A percentile compares a stretch with the other conserved stretches of the same genome.
These are phyloP conservation scores for Caloenas nicobarica DNA, from an alignment of 2,113 vertebrate species.

Conservation along the genomic window DNA sequence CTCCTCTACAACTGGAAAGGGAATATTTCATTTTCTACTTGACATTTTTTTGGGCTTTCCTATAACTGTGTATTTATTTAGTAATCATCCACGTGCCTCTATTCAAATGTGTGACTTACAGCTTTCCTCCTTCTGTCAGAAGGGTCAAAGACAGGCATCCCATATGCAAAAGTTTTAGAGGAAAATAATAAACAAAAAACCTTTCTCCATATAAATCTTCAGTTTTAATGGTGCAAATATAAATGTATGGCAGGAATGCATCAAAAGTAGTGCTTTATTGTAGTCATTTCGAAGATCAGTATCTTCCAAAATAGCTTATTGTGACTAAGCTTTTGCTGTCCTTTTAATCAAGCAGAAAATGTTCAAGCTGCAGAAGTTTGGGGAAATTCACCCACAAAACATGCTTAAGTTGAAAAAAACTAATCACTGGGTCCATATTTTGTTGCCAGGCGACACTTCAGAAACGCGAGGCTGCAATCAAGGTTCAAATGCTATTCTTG, in stretches of 20 bases:
- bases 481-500: constrained; percentile 1
- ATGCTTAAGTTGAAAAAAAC: neutral
- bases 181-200: neutral
- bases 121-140: neutral
- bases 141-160: neutral
- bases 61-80: neutral
- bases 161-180: neutral
- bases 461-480: constrained; percentile 1
- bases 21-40: neutral
- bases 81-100: neutral
- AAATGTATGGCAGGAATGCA: neutral
- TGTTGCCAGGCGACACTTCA: constrained; percentile 25
- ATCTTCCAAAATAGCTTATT: constrained; percentile 24
- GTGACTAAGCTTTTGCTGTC: neutral
- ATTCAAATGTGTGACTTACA: neutral
- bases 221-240: neutral
- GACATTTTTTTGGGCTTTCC: neutral
- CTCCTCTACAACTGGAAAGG: neutral
- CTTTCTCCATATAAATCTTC: neutral
- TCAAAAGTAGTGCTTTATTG: neutral
- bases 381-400: constrained; percentile 2
- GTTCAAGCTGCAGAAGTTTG: neutral
- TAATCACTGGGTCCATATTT: neutral
- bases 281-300: neutral
- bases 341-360: constrained; percentile 12